phyloP scores from a whole-genome alignment of 1,140 invertebrate genomes.

The Prorops nasuta region DNA sequence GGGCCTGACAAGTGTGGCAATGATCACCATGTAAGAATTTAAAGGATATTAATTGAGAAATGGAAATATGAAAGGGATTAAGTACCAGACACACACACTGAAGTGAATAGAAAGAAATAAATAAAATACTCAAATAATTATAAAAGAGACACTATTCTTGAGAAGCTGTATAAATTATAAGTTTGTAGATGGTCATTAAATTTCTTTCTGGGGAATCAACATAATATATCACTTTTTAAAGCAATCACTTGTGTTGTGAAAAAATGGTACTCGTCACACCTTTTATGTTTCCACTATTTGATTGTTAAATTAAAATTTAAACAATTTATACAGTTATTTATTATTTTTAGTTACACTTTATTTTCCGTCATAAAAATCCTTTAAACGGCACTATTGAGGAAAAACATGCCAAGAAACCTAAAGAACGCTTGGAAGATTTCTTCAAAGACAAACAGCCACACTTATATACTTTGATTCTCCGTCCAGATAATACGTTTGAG shows the following conservation, averaged over 20 bases:
- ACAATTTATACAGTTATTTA: constrained; percentile 4
- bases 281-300: constrained; percentile 4
- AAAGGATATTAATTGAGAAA: constrained; percentile 13
- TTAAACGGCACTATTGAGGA: constrained; percentile 85
- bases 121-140: too few species aligned
- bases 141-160: too few species aligned
- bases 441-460: constrained; percentile 96
- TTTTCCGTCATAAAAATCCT: constrained; percentile 95
- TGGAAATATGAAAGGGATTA: too few species aligned
- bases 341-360: constrained; percentile 88
- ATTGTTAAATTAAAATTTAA: neutral
- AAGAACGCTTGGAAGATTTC: constrained; percentile 79
- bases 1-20: constrained; percentile 99
- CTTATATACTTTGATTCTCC: constrained; percentile 86
- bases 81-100: too few species aligned
- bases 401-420: constrained; percentile 89
- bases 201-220: too few species aligned
- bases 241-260: too few species aligned
- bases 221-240: too few species aligned
- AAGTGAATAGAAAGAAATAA: too few species aligned
- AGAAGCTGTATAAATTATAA: too few species aligned
- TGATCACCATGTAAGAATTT: constrained; percentile 74
- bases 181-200: too few species aligned
- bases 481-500: constrained; percentile 83
- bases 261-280: too few species aligned